Percentiles rank a stretch among this genome's conserved stretches.
phyloP scores from a whole-genome alignment of 2,113 vertebrate species.

The Chloropsis hardwickii region DNA sequence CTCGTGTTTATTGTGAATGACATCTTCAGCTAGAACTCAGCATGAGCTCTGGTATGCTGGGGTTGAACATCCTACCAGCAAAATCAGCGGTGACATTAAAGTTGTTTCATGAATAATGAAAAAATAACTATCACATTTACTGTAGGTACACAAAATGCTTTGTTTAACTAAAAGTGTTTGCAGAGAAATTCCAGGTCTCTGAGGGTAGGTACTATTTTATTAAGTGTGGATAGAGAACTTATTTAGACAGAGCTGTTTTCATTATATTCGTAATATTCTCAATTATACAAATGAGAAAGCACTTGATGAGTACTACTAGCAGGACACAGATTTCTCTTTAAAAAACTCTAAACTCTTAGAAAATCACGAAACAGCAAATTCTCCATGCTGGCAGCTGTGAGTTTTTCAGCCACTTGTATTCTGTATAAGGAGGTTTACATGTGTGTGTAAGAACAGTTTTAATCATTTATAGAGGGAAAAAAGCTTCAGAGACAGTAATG shows the following conservation, averaged over 20 bases:
- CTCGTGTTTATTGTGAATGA: slow-evolving; percentile 69
- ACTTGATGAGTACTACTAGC: neutral
- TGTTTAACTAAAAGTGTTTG: slow-evolving; percentile 53
- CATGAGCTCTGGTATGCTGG: slow-evolving; percentile 24
- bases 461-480: neutral
- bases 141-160: slow-evolving; percentile 45
- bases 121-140: slow-evolving; percentile 49
- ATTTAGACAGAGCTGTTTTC: slow-evolving; percentile 1
- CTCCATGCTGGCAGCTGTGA: neutral
- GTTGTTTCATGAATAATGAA: slow-evolving; percentile 64
- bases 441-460: neutral
- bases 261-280: slow-evolving; percentile 6
- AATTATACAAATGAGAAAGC: slow-evolving; percentile 21
- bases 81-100: slow-evolving; percentile 48
- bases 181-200: slow-evolving; percentile 23
- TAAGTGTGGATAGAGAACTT: neutral
- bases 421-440: neutral
- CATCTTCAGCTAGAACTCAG: slow-evolving; percentile 65
- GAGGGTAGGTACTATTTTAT: slow-evolving; percentile 13
- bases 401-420: neutral
- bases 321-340: neutral
- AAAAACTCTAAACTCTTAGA: neutral
- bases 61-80: slow-evolving; percentile 29
- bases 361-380: neutral
- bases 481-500: neutral